Evolutionary conservation across 30 jellyfish, hydroid and myxozoan species (phyloP), one percentile per base, ranked within the genome.

Genomic region (Hydractinia symbiolongicarpus): DNA sequence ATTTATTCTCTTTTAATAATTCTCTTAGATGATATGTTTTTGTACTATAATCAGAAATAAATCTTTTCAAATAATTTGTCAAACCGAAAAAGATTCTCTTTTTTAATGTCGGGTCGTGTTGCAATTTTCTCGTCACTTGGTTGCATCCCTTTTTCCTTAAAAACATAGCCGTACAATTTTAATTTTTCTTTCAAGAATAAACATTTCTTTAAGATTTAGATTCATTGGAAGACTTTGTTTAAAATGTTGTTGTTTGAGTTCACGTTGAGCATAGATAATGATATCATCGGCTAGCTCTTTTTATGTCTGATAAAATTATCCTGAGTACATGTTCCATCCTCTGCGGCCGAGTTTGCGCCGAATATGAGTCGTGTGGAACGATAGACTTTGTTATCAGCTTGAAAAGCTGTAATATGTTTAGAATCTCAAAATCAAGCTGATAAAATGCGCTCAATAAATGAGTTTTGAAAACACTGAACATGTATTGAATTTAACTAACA

Each of bases 231-330:
- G 19, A 58, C 69, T 16, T 58, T 58, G 15, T 3, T 16, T 58
- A 58, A 58, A 58, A 58, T 58, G 15, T 58, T 58, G 69, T 58
- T 16, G 69, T 11, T 58, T 2, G 15, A 16, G 15, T 16, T 58
- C 69, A 58, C 69, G 1, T 58, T 58, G 17, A 58, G 69, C 69
- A 16, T 11, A 58, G 19, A 58, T 58, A 13, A 58, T 11, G 69
- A 58, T 58, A 58, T 58, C 69, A 16, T 58, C 69, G 19, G 69
- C 69, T 58, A 58, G 19, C 69, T 58, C 69, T 16, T 58, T 58
- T 16, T 13, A 58, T 58, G 19, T 58, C 69, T 13, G 69, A 13
- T 58, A 58, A 3, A 16, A 58, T 16, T 11, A 3, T 58, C 19
- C 69, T 58, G 17, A 58, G 69, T 16, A 3, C 69, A 16, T 58